Conservation (phyloP, 2,888 invertebrate species). For the Ferdinandea cuprea region DNA sequence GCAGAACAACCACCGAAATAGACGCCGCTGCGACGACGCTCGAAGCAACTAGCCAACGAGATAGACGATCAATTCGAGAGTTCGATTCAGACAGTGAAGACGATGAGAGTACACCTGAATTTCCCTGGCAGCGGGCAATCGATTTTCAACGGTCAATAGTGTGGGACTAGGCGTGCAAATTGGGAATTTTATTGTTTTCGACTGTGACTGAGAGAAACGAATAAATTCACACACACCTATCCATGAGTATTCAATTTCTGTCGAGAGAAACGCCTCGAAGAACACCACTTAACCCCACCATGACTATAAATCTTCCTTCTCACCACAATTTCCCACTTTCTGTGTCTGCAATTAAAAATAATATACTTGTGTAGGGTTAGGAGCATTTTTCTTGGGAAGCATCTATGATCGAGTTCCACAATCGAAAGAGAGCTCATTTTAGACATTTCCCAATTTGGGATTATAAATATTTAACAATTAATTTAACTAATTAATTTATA, state of each 20-base stretch:
- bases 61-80: slow-evolving; percentile 78
- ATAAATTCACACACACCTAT: slow-evolving; percentile 52
- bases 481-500: slow-evolving; percentile 21
- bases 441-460: slow-evolving; percentile 62
- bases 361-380: slow-evolving; percentile 58
- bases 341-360: slow-evolving; percentile 29
- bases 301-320: background rate
- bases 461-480: slow-evolving; percentile 57
- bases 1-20: slow-evolving; percentile 55
- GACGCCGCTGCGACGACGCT: slow-evolving; percentile 63
- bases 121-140: slow-evolving; percentile 91
- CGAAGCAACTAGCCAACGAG: slow-evolving; percentile 71
- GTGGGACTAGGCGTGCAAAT: slow-evolving; percentile 85
- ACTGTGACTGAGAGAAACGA: slow-evolving; percentile 62
- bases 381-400: slow-evolving; percentile 53
- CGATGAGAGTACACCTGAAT: slow-evolving; percentile 85
- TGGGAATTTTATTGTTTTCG: slow-evolving; percentile 28
- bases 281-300: slow-evolving; percentile 32
- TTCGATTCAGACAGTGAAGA: slow-evolving; percentile 75
- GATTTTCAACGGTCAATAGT: slow-evolving; percentile 87
- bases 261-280: slow-evolving; percentile 29
- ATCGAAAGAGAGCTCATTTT: slow-evolving; percentile 34
- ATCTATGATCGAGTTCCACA: slow-evolving; percentile 55
- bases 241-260: slow-evolving; percentile 55
- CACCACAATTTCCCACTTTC: background rate